Evolutionary conservation across 2,797 vertebrate genomes (phyloP).

Genomic region (Margarornis squamiger): DNA sequence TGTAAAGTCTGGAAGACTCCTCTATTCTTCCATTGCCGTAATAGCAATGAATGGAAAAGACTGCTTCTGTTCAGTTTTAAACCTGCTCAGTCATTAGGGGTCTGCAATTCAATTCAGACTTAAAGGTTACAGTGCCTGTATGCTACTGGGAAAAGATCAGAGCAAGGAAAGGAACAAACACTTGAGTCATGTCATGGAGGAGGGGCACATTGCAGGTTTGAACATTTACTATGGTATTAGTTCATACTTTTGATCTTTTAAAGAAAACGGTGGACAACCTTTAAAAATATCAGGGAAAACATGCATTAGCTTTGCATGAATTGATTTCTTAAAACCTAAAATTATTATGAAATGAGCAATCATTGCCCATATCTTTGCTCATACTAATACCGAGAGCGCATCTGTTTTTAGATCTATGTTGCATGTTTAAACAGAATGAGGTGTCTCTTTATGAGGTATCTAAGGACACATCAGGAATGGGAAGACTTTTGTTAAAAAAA

Average conservation of each 20-base stretch:
- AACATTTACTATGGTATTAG: background rate
- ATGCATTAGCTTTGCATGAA: constrained; percentile 39
- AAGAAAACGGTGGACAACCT: constrained; percentile 22
- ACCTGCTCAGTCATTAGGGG: background rate
- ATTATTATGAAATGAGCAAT: constrained; percentile 26
- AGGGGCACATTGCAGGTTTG: background rate
- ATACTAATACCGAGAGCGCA: background rate
- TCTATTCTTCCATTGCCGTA: background rate
- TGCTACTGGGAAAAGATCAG: background rate
- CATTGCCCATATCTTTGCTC: constrained; percentile 7
- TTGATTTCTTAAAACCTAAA: constrained; percentile 47
- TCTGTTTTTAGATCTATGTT: constrained; percentile 22
- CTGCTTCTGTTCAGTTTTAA: background rate
- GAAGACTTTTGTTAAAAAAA: background rate
- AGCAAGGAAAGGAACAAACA: background rate
- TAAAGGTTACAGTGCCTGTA: background rate
- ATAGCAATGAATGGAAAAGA: background rate
- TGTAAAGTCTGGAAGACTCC: background rate
- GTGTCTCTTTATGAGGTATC: background rate
- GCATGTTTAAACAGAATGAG: background rate
- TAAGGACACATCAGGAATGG: background rate
- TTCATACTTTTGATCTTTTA: background rate
- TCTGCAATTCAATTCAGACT: background rate
- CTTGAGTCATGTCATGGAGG: background rate
- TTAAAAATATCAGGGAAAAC: constrained; percentile 50